These are phyloP conservation scores for Serripes groenlandicus DNA, from an alignment of 2,888 invertebrate genomes.

Conservation along the genomic window DNA sequence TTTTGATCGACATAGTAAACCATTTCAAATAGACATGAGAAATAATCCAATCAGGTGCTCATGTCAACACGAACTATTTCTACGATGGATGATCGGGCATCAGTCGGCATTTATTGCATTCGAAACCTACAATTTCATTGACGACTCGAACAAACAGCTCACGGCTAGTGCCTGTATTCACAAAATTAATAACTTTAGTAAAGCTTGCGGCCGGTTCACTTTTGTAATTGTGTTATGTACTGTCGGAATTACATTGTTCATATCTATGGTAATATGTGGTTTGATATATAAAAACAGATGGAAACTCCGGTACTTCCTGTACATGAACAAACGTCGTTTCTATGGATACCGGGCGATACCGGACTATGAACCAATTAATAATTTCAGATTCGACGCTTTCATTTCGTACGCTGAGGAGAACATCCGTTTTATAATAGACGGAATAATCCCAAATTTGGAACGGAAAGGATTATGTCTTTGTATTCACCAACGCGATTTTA, in stretches of 20 bases:
- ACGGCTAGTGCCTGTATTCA: not conserved
- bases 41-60: constrained; percentile 29
- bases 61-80: constrained; percentile 28
- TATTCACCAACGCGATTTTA: constrained; percentile 1
- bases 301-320: constrained; percentile 58
- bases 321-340: constrained; percentile 21
- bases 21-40: constrained; percentile 39
- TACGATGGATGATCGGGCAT: constrained; percentile 37
- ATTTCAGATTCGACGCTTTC: not conserved
- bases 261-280: constrained; percentile 35
- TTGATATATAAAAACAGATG: constrained; percentile 59
- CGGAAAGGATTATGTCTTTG: not conserved
- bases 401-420: not conserved
- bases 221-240: not conserved
- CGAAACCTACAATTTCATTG: constrained; percentile 23
- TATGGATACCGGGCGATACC: not conserved
- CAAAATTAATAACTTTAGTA: not conserved
- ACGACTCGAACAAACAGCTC: not conserved
- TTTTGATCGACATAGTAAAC: no score
- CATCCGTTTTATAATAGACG: not conserved
- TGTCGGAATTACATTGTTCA: constrained; percentile 6
- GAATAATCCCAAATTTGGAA: not conserved
- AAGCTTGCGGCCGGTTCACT: constrained; percentile 4
- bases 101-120: constrained; percentile 1
- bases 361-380: not conserved